Conservation (phyloP, 2,113 vertebrate genomes). For the Hipposideros armiger region DNA sequence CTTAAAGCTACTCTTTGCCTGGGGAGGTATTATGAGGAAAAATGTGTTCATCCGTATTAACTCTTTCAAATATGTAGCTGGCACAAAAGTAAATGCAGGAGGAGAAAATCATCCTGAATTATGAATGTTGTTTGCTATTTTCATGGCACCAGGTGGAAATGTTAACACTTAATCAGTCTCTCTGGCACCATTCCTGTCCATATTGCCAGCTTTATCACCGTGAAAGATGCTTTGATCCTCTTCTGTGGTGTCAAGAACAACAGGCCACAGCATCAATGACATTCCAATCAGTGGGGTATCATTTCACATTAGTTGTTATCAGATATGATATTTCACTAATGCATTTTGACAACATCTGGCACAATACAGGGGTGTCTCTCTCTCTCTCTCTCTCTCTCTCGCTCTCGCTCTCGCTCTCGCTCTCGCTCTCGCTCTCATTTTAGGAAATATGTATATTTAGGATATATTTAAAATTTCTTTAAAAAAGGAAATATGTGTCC, state of each 20-base stretch:
- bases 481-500: not conserved
- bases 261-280: slow-evolving; percentile 72
- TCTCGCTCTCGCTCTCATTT: not conserved
- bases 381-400: not conserved
- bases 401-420: not conserved
- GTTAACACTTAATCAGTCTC: slow-evolving; percentile 75
- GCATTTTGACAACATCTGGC: slow-evolving; percentile 78
- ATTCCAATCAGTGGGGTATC: slow-evolving; percentile 76
- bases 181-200: slow-evolving; percentile 39
- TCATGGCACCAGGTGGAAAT: slow-evolving; percentile 72
- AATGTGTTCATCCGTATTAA: not conserved
- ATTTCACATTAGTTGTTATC: slow-evolving; percentile 78
- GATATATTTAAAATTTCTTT: too few species aligned
- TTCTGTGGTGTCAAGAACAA: slow-evolving; percentile 72
- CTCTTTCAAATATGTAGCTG: slow-evolving; percentile 24
- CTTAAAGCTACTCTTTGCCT: not conserved
- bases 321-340: slow-evolving; percentile 79
- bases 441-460: too few species aligned
- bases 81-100: slow-evolving; percentile 25
- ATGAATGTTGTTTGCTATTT: slow-evolving; percentile 39
- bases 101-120: slow-evolving; percentile 28
- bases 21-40: not conserved
- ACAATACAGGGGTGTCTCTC: not conserved
- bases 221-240: slow-evolving; percentile 79
- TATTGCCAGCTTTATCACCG: slow-evolving; percentile 71